Evolutionary conservation across 2,888 invertebrate species (phyloP).

Genomic region (Amaurobius ferox): DNA sequence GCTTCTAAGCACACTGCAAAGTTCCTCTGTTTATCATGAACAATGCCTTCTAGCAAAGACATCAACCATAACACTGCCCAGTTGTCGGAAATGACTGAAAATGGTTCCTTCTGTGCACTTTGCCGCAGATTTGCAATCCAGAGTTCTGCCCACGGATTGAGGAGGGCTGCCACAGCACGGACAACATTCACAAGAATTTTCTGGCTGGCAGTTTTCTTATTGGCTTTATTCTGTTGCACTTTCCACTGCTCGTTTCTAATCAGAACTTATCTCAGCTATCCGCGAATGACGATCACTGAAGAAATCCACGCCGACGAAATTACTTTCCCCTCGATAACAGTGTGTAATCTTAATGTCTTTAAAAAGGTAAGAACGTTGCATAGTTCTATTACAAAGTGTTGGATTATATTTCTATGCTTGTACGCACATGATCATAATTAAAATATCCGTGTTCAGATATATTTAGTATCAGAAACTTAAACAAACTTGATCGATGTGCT

Average conservation of each 20-base stretch:
- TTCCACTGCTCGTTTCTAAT: conserved; percentile 66
- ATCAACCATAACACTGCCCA: not conserved
- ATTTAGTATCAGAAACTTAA: not conserved
- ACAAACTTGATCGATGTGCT: too few species aligned
- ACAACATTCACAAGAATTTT: conserved; percentile 33
- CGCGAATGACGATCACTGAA: conserved; percentile 71
- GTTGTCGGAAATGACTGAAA: not conserved
- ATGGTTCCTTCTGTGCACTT: conserved; percentile 27
- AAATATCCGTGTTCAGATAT: too few species aligned
- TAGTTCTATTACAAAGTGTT: too few species aligned
- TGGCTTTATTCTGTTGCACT: conserved; percentile 49
- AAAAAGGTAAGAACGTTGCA: conserved; percentile 67
- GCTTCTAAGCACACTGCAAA: too few species aligned
- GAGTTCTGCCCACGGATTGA: conserved; percentile 59
- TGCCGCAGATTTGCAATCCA: conserved; percentile 51
- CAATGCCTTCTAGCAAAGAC: conserved; percentile 27
- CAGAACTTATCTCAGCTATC: conserved; percentile 72
- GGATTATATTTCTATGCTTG: too few species aligned
- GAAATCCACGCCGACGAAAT: conserved; percentile 72
- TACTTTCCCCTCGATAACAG: conserved; percentile 72
- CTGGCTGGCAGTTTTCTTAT: conserved; percentile 50
- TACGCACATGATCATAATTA: too few species aligned
- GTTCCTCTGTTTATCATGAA: too few species aligned
- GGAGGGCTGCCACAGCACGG: conserved; percentile 42
- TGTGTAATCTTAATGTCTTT: conserved; percentile 73